A percentile compares a stretch with the other conserved stretches of the same genome.
These are phyloP conservation scores for Monochamus saltuarius DNA, from an alignment of 1,140 invertebrate species.

Conservation along the genomic window DNA sequence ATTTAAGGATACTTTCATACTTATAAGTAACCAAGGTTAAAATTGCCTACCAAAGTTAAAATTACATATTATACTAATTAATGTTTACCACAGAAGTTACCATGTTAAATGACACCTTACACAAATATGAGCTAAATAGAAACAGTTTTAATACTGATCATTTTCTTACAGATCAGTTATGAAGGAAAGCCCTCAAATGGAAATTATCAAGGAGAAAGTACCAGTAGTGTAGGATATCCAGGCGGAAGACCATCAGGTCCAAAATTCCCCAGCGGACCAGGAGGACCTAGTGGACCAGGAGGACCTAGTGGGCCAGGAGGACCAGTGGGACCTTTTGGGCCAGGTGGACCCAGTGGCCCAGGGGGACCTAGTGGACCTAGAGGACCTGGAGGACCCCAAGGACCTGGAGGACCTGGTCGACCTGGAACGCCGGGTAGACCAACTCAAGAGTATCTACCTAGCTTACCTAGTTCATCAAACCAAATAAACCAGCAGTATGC, in stretches of 20 bases:
- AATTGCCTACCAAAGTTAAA: no score
- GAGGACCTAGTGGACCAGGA: slow-evolving; percentile 12
- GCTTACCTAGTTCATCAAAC: slow-evolving; percentile 6
- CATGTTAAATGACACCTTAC: no score
- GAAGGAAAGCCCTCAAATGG: slow-evolving; percentile 61
- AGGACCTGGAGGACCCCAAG: slow-evolving; percentile 23
- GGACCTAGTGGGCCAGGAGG: not conserved
- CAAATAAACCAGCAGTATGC: slow-evolving; percentile 37
- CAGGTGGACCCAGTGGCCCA: slow-evolving; percentile 38
- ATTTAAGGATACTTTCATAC: no score
- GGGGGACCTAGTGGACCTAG: slow-evolving; percentile 17
- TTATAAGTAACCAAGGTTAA: no score
- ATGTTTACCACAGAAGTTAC: no score
- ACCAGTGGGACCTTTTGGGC: slow-evolving; percentile 41
- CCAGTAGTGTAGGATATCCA: slow-evolving; percentile 11
- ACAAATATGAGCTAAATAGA: no score
- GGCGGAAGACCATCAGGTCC: slow-evolving; percentile 43
- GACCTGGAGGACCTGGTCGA: slow-evolving; percentile 22
- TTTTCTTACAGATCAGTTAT: slow-evolving; percentile 57
- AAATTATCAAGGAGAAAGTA: slow-evolving; percentile 46
- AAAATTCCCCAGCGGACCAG: slow-evolving; percentile 36
- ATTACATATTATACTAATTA: no score
- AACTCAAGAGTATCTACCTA: slow-evolving; percentile 11
- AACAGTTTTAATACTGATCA: not conserved
- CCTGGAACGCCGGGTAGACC: slow-evolving; percentile 17